Evolutionary conservation across 2,888 invertebrate genomes (phyloP).

Genomic region (Encarsia formosa): DNA sequence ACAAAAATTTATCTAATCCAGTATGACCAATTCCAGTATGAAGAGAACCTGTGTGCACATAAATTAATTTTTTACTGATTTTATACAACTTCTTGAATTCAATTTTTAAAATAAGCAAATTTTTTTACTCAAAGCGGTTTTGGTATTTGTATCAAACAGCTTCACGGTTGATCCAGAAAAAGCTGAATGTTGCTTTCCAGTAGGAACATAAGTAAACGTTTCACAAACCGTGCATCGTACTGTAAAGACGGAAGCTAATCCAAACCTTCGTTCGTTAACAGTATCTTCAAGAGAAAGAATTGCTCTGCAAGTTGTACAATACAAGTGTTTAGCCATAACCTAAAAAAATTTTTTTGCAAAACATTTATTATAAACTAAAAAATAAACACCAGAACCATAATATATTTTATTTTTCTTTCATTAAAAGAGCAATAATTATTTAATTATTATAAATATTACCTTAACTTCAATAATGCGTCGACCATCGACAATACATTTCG

Average conservation of each 20-base stretch:
- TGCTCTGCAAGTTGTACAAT: not conserved
- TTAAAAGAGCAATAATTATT: no score
- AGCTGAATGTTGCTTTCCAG: not conserved
- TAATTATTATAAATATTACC: no score
- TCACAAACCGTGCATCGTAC: not conserved
- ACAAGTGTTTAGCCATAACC: not conserved
- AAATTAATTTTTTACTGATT: no score
- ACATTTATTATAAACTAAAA: no score
- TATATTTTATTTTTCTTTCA: no score
- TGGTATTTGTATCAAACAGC: not conserved
- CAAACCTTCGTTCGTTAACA: conserved; percentile 2
- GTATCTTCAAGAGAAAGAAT: conserved; percentile 12
- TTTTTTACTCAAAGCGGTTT: not conserved
- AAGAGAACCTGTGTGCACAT: not conserved
- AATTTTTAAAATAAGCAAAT: no score
- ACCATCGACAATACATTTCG: not conserved
- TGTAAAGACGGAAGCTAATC: not conserved
- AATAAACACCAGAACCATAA: no score
- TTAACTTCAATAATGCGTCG: not conserved
- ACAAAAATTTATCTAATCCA: not conserved
- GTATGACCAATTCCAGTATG: not conserved
- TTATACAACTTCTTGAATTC: no score
- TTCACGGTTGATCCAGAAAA: no score
- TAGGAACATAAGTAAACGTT: not conserved
- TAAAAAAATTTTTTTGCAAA: no score